Conservation (phyloP, 2,797 vertebrate species). For the Dicrostonyx torquatus region DNA sequence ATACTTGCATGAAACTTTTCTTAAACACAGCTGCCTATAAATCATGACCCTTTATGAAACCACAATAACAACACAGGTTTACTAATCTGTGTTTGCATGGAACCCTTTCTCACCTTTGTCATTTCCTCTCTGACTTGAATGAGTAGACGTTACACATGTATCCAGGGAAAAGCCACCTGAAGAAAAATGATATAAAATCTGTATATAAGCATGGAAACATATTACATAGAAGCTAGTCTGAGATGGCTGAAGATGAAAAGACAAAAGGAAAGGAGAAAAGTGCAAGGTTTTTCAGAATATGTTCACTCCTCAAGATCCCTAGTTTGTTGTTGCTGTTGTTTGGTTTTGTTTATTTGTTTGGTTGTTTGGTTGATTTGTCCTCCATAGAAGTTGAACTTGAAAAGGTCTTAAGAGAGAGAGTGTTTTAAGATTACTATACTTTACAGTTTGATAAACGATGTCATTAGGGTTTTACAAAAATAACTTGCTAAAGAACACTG, state of each 20-base stretch:
- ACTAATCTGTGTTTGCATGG: not conserved
- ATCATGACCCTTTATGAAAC: not conserved
- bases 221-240: not conserved
- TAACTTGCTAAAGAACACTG: constrained; percentile 12
- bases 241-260: not conserved
- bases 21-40: not conserved
- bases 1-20: not conserved
- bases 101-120: not conserved
- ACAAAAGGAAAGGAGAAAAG: not conserved
- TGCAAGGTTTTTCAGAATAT: not conserved
- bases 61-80: not conserved
- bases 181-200: not conserved
- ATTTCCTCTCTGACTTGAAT: not conserved
- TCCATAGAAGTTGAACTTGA: constrained; percentile 12
- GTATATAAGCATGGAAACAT: not conserved
- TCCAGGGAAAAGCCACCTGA: not conserved
- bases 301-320: not conserved
- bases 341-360: not conserved
- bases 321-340: not conserved
- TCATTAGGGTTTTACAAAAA: constrained; percentile 26
- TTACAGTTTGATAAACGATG: constrained; percentile 1
- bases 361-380: not conserved
- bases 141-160: too few species aligned
- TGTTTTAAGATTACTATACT: not conserved
- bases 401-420: not conserved